These are phyloP conservation scores for Drosophila nigricruria DNA, from an alignment of 2,888 invertebrate species.

Conservation along the genomic window DNA sequence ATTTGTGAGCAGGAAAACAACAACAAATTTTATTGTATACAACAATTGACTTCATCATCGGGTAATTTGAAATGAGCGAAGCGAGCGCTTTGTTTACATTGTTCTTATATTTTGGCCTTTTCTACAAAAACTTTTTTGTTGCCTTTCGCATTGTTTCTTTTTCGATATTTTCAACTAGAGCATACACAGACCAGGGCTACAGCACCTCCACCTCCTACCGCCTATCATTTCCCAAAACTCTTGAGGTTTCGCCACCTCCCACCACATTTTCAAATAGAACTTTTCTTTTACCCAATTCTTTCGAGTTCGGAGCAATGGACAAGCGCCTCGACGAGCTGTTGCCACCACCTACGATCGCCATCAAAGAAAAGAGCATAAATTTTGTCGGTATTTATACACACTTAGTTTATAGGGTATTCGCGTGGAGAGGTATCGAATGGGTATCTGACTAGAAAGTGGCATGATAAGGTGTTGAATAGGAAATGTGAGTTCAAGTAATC, in stretches of 20 bases:
- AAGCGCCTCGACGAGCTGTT: slow-evolving; percentile 32
- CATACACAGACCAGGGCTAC: slow-evolving; percentile 36
- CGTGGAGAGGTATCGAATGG: neutral
- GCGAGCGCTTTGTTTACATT: slow-evolving; percentile 80
- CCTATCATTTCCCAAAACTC: neutral
- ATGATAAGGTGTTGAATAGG: neutral
- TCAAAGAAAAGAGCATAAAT: slow-evolving; percentile 17
- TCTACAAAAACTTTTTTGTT: slow-evolving; percentile 25
- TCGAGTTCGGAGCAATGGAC: slow-evolving; percentile 11
- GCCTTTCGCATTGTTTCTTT: slow-evolving; percentile 52
- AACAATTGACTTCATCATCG: slow-evolving; percentile 82
- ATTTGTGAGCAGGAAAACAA: slow-evolving; percentile 50
- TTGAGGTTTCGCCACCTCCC: slow-evolving; percentile 17
- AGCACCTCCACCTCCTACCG: neutral
- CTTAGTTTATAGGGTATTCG: slow-evolving; percentile 3
- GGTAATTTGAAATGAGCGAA: slow-evolving; percentile 79
- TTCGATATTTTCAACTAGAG: slow-evolving; percentile 57
- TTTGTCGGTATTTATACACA: slow-evolving; percentile 4
- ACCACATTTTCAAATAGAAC: slow-evolving; percentile 15
- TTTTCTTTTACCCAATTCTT: slow-evolving; percentile 20
- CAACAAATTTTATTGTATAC: slow-evolving; percentile 68
- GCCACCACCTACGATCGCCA: slow-evolving; percentile 31
- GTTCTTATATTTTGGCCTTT: slow-evolving; percentile 60
- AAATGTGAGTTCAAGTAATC: neutral
- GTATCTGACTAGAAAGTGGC: neutral